Base-by-base conservation (phyloP, 1,140 invertebrate species). In the Drosophila leontia region DNA sequence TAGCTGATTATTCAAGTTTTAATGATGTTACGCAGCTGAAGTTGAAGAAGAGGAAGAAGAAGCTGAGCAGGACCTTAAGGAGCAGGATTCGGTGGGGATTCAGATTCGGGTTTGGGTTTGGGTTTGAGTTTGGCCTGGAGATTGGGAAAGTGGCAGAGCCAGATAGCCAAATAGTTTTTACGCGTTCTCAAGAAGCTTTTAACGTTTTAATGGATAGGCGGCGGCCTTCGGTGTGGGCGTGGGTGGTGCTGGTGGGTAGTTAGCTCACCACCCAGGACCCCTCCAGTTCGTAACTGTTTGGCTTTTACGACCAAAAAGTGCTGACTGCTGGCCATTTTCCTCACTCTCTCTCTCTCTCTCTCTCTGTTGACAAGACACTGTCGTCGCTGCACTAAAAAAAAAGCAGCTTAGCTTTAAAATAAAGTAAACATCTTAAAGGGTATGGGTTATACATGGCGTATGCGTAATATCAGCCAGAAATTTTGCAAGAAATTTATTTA, bases 101-200 rank as follows among this genome's bases (percentile, higher is more conserved):
- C 5, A n/a, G 15, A 7, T 23, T 47, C 4, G 44, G 44, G 9
- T 45, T 17, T 5, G 42, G 47, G 4, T n/a, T 9, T 32, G 47
- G 47, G 47, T 9, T 48, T 29, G 47, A 48, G n/a, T 11, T 34
- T 34, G 48, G 34, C 19, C 44, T 9, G 29, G 34, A 23, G 41
- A 42, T 17, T 47, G 61, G 56, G 42, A 72, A 57, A 60, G 34
- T 57, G 62, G 47, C 42, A 63, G 63, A 42, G 75, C 53, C 56
- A 70, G 74, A 60, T 69, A 78, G 60, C 62, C 63, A 80, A 85
- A 85, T 85, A 85, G 76, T 87, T 86, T 81, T 87, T 86, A 82
- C 80, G 80, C 79, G 83, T 77, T 86, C 72, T 88, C 84, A 88
- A 88, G 84, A 87, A 88, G 84, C 84, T 87, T 88, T 87, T 87